Base-by-base conservation (phyloP, 2,888 invertebrate genomes). In the Caenorhabditis panamensis region DNA sequence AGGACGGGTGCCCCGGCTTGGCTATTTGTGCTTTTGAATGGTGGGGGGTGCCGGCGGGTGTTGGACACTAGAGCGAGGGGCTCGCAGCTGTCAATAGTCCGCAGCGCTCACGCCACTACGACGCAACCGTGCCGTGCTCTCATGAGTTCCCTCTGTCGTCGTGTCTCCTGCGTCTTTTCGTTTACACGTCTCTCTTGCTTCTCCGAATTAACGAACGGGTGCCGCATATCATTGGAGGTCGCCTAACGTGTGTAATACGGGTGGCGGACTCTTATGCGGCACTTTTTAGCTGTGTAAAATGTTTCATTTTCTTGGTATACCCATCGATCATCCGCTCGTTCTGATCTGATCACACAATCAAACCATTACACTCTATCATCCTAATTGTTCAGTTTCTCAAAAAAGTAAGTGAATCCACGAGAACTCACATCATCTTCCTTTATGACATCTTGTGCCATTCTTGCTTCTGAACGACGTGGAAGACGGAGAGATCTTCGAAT, bases 401-500 rank as follows among this genome's bases (percentile, higher is more conserved):
- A 24, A 59, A 20, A 28, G 11, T 22, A 20, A 9, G 20, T 37
- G 1, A n/a, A n/a, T 1, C 18, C 1, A 8, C 18, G 13, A 36
- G 28, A 31, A 72, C 72, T 56, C 24, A 64, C 64, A 13, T 24
- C n/a, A 36, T 22, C 13, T 31, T 75, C 63, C 11, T 56, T 18
- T 5, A 31, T 0, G n/a, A 47, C 16, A 8, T 68, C 63, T 47
- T 58, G 41, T 44, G 62, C 49, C 37, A 76, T 56, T 22, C 75
- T 37, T n/a, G 75, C 44, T 44, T 75, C 75, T 5, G 75, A 66
- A 53, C 82, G 56, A 44, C 77, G 37, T 20, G 82, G 73, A 11
- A 88, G 56, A 24, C 88, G 75, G 11, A 88, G 75, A 0, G 88
- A 88, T 18, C 88, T 73, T 41, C 88, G 82, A 49, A 88, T 87